phyloP scores from a whole-genome alignment of 2,113 vertebrate genomes.

The Miniopterus natalensis region DNA sequence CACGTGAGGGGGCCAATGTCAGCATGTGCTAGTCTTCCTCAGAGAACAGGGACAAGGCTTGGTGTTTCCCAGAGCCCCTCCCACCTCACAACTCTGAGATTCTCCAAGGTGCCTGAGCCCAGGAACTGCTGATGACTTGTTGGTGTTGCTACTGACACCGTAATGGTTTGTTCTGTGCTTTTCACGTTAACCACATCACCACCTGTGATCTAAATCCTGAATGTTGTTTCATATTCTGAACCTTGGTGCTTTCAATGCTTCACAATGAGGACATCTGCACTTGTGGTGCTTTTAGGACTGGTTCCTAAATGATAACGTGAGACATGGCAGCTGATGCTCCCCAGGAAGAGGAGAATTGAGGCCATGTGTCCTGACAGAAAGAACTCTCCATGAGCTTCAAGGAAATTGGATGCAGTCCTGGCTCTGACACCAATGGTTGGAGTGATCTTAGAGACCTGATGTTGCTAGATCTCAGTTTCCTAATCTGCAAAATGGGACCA shows the following conservation, averaged over 20 bases:
- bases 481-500: constrained; percentile 1
- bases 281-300: background rate
- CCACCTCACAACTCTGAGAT: background rate
- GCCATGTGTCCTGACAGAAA: accelerated
- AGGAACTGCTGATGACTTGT: no score
- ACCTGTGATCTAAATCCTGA: background rate
- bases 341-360: background rate
- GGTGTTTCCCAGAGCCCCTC: background rate
- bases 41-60: background rate
- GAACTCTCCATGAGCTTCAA: background rate
- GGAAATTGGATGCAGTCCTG: background rate
- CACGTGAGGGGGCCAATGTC: accelerated
- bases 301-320: background rate
- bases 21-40: background rate
- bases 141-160: background rate
- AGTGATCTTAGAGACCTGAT: background rate
- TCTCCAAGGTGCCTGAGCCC: background rate
- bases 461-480: background rate
- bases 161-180: background rate
- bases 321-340: background rate
- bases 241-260: background rate
- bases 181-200: constrained; percentile 28
- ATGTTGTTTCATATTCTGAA: background rate
- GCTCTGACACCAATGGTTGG: background rate
- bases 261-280: background rate